These are phyloP conservation scores for Cylindroiulus punctatus DNA, from an alignment of 2,888 invertebrate species.

Conservation along the genomic window DNA sequence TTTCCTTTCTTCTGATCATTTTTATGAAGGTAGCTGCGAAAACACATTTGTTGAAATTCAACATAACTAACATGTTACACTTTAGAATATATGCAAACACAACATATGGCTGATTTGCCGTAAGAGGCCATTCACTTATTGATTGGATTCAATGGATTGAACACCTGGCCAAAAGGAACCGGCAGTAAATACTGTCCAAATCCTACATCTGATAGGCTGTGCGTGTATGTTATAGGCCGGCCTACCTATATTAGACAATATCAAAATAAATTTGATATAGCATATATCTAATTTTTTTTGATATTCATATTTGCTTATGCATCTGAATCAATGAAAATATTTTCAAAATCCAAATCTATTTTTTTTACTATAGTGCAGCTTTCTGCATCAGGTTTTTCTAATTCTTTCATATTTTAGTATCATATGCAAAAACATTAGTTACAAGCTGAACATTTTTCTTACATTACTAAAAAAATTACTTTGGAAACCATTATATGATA, in stretches of 20 bases:
- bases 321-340: neutral
- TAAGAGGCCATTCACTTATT: slow-evolving; percentile 30
- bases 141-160: neutral
- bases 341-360: neutral
- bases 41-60: slow-evolving; percentile 40
- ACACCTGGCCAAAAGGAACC: neutral
- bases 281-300: too few relatives aligned
- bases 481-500: neutral
- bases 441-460: too few relatives aligned
- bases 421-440: too few relatives aligned
- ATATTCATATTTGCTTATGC: neutral
- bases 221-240: too few relatives aligned
- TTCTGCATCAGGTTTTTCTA: too few relatives aligned
- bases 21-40: slow-evolving; percentile 35
- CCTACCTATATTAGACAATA: too few relatives aligned
- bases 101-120: slow-evolving; percentile 10
- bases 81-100: neutral
- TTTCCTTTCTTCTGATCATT: slow-evolving; percentile 47
- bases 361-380: neutral
- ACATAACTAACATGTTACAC: slow-evolving; percentile 45
- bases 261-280: too few relatives aligned
- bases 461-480: too few relatives aligned
- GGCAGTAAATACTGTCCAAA: slow-evolving; percentile 26
- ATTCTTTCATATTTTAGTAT: too few relatives aligned
- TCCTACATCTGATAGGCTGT: too few relatives aligned